phyloP scores from a whole-genome alignment of 2,797 vertebrate species.

The Myioborus melanocephalus region DNA sequence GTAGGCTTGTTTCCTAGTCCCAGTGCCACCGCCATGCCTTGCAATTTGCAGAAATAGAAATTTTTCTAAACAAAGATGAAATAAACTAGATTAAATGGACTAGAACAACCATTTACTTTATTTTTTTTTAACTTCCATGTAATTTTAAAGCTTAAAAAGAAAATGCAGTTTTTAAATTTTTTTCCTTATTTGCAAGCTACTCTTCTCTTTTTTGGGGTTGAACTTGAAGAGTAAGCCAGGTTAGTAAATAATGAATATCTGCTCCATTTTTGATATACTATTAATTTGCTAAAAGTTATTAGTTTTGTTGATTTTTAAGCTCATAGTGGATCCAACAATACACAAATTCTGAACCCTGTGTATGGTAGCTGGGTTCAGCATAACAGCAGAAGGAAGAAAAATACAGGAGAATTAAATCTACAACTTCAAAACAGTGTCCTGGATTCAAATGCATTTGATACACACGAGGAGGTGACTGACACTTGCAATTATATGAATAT shows the following conservation, averaged over 20 bases:
- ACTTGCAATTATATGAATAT: not conserved
- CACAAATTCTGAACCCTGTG: not conserved
- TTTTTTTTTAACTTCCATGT: fast-evolving
- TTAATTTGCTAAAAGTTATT: not conserved
- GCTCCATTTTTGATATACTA: not conserved
- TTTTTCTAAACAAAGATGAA: not conserved
- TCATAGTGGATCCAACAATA: not conserved
- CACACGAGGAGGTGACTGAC: not conserved
- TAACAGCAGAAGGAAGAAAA: not conserved
- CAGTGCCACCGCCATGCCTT: not conserved
- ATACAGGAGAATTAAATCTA: not conserved
- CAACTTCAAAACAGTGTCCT: not conserved
- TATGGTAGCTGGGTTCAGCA: not conserved
- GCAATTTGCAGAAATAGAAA: not conserved
- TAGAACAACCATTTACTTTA: fast-evolving
- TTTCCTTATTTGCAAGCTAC: not conserved
- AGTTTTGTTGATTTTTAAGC: not conserved
- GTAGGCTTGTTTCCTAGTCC: not conserved
- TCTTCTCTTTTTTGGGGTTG: not conserved
- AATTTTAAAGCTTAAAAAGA: not conserved
- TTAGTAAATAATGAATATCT: not conserved
- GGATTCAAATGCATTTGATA: not conserved
- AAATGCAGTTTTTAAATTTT: fast-evolving
- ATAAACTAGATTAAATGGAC: not conserved
- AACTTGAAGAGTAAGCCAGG: not conserved